These are phyloP conservation scores for Gobiocypris rarus DNA, from an alignment of 2,113 vertebrate species.

Conservation along the genomic window DNA sequence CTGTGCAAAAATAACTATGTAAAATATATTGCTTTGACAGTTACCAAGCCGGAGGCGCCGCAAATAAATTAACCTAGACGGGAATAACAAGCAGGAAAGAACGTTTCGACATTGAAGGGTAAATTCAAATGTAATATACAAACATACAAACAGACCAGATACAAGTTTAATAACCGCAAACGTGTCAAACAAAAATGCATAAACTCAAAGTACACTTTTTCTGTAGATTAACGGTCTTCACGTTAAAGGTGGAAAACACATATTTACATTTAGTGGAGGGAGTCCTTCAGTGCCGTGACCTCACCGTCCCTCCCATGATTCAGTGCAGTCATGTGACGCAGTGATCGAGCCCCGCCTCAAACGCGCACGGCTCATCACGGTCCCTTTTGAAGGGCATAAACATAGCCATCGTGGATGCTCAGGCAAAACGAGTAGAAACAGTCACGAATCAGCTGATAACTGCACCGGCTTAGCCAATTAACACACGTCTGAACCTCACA, in stretches of 20 bases:
- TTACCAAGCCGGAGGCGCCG: conserved; percentile 80
- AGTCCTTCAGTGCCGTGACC: neutral
- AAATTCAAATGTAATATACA: conserved; percentile 77
- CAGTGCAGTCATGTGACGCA: neutral
- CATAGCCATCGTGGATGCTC: neutral
- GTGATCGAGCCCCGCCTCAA: neutral
- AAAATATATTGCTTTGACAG: conserved; percentile 91
- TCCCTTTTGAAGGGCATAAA: conserved; percentile 14
- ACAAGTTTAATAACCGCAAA: conserved; percentile 68
- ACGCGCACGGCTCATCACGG: neutral
- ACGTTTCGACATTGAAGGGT: conserved; percentile 70
- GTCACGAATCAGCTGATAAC: neutral
- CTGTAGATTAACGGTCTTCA: conserved; percentile 68
- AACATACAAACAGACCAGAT: conserved; percentile 75
- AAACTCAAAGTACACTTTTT: conserved; percentile 68
- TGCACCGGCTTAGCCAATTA: neutral
- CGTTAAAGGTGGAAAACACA: conserved; percentile 67
- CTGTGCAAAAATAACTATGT: conserved; percentile 98
- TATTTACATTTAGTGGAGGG: conserved; percentile 72
- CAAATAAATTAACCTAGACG: conserved; percentile 94
- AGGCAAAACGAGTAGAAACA: neutral
- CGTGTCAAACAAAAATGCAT: conserved; percentile 72
- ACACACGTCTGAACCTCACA: neutral
- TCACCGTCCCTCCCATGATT: neutral
- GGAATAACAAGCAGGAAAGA: conserved; percentile 77